These are phyloP conservation scores for Microcaecilia unicolor DNA, from an alignment of 2,797 vertebrate species.

Conservation along the genomic window DNA sequence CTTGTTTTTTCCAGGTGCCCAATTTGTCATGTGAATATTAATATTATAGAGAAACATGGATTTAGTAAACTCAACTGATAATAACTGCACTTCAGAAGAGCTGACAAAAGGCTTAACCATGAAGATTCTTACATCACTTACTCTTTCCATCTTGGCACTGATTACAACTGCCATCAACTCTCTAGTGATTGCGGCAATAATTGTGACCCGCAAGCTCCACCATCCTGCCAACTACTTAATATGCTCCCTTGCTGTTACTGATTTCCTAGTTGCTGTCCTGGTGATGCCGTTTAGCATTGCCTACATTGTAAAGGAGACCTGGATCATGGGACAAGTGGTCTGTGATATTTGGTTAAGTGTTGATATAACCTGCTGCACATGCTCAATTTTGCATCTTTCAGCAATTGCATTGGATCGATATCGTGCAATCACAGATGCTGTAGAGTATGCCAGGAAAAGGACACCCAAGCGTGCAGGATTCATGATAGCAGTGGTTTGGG, in stretches of 20 bases:
- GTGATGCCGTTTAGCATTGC: conserved; percentile 97
- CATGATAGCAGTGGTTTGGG: conserved; percentile 89
- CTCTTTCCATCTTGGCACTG: conserved; percentile 74
- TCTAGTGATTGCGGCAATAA: conserved; percentile 90
- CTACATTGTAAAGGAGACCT: conserved; percentile 85
- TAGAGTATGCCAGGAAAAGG: conserved; percentile 88
- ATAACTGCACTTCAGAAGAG: conserved; percentile 60
- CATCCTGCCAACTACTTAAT: conserved; percentile 96
- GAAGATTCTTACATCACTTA: conserved; percentile 83
- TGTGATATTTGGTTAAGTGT: conserved; percentile 91
- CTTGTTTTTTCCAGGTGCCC: conserved; percentile 42
- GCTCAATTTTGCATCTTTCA: conserved; percentile 90
- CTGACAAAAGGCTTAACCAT: conserved; percentile 57
- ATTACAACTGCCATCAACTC: conserved; percentile 92
- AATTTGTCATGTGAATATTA: conserved; percentile 11
- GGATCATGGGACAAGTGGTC: conserved; percentile 87
- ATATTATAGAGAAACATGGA: conserved; percentile 70
- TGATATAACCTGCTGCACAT: conserved; percentile 91
- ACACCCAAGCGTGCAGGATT: conserved; percentile 77
- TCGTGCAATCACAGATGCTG: conserved; percentile 87
- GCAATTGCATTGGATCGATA: conserved; percentile 91
- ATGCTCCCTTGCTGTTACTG: conserved; percentile 89
- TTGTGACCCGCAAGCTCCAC: conserved; percentile 90
- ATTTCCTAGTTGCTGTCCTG: conserved; percentile 90
- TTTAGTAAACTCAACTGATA: conserved; percentile 74